These are phyloP conservation scores for Erpobdella octoculata DNA, from an alignment of 2,888 invertebrate species.

Conservation along the genomic window DNA sequence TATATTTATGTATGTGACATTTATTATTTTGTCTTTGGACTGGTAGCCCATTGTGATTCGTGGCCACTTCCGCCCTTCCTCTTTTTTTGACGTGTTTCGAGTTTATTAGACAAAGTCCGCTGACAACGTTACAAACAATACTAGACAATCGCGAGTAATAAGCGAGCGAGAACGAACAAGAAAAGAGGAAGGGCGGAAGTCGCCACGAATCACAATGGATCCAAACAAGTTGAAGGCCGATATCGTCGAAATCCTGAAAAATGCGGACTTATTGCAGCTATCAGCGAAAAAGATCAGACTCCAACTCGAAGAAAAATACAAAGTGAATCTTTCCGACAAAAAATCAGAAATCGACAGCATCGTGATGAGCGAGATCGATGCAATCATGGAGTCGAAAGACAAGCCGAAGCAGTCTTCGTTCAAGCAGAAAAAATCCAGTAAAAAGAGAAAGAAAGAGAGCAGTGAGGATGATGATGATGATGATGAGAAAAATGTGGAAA, in stretches of 20 bases:
- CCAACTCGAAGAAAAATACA: slow-evolving; percentile 72
- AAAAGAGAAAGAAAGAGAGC: slow-evolving; percentile 9
- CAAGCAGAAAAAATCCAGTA: too few relatives aligned
- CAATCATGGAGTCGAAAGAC: slow-evolving; percentile 30
- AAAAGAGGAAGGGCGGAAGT: too few relatives aligned
- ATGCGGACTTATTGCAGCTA: slow-evolving; percentile 72
- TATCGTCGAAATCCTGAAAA: slow-evolving; percentile 64
- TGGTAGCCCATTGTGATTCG: too few relatives aligned
- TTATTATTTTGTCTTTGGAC: too few relatives aligned
- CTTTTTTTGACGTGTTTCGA: too few relatives aligned
- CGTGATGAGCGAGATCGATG: slow-evolving; percentile 41
- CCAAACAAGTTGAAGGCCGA: not conserved
- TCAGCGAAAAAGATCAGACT: slow-evolving; percentile 82
- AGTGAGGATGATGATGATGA: slow-evolving; percentile 43
- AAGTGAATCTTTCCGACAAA: slow-evolving; percentile 64
- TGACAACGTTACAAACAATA: too few relatives aligned
- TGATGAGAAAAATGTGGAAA: slow-evolving; percentile 8
- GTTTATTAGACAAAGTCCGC: too few relatives aligned
- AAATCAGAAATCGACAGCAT: slow-evolving; percentile 72
- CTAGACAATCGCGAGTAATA: too few relatives aligned
- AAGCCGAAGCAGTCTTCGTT: slow-evolving; percentile 9
- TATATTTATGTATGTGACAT: too few relatives aligned
- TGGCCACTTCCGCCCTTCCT: too few relatives aligned
- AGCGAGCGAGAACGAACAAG: too few relatives aligned
- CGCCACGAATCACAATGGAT: not conserved